Evolutionary conservation across 2,113 vertebrate species (phyloP), one percentile per base, ranked within the genome.

Genomic region (Pelusios castaneus): DNA sequence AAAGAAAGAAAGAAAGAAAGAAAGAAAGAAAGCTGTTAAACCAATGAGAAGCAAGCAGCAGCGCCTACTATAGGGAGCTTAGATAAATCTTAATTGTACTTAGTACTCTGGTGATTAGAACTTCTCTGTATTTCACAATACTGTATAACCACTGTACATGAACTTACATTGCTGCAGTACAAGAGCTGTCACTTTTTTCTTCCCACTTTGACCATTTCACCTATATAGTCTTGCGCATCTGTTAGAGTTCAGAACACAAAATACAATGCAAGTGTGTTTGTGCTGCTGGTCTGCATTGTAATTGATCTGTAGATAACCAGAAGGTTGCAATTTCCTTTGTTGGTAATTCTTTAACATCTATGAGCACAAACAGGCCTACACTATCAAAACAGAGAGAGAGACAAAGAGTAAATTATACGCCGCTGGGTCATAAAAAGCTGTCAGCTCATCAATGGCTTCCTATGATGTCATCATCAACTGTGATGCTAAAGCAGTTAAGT

Each of bases 401-500:
- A 86, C 70, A 89, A 89, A 86, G 92, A 96, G 85, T 89, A 92
- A 96, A 89, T 75, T n/a, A 76, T 75, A 27, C 90, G 93, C 85
- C 16, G 76, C 67, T 89, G 84, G 85, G 94, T 82, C 51, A 87
- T 81, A 95, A 94, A 96, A 92, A 85, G 81, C n/a, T 89, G 80
- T 90, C 95, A 96, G 83, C 83, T 97, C 56, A 63, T 97, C 81
- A 94, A 27, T 84, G 88, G 93, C 83, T 94, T 97, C 87, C 90
- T 94, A 79, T 51, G 29, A 95, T 92, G 88, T 92, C 90, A 96
- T 86, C 87, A 97, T 45, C 73, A 80, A 79, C 73, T 94, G 60
- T 92, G 93, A 96, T 96, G 45, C 70, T 89, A 91, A 82, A 89
- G 85, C 77, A 96, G 85, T 70, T 94, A 95, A 95, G 75, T 70